Evolutionary conservation across 2,113 vertebrate species (phyloP), one percentile per base, ranked within the genome.

Genomic region (Apteryx mantelli): DNA sequence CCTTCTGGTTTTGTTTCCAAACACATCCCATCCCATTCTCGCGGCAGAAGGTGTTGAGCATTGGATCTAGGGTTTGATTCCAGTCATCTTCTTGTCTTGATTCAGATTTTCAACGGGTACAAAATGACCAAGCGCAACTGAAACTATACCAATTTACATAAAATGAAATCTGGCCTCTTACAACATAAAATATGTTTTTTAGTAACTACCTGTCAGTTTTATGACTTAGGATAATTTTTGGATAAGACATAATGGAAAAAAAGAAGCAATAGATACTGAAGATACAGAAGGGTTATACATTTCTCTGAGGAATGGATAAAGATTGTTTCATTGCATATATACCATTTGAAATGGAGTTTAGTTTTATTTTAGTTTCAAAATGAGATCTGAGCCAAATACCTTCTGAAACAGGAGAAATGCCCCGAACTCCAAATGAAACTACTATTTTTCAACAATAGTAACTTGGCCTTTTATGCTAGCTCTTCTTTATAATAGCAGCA

Each of bases 351-450:
- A 82, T 60, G 46, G 71, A 77, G 17, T 74, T 83, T 34, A 66
- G 50, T 86, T 86, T 96, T 77, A 50, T 87, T 86, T 89, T 66
- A 24, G 24, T 80, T 95, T 93, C 50, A 84, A 42, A 88, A 86
- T 93, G 4, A 34, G 77, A 60, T 42, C 82, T 38, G 70, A 66
- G 46, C 56, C 22, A 73, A 93, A 89, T 63, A 85, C 20, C 50
- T 87, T 22, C 69, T 76, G 75, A 92, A 93, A 85, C 5, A 52
- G 79, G 40, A 85, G 36, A 84, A 85, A 76, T 79, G 4, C 38
- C 42, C 48, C 82, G 55, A 92, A 85, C 28, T 48, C n/a, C 63
- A 68, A 87, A 70, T 87, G 56, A 92, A 93, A 58, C 30, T 58
- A 61, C 88, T 92, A 5, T 30, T 58, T 91, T 92, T 91, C 56